These are phyloP conservation scores for Potamilus streckersoni DNA, from an alignment of 1,140 invertebrate genomes.

Conservation along the genomic window DNA sequence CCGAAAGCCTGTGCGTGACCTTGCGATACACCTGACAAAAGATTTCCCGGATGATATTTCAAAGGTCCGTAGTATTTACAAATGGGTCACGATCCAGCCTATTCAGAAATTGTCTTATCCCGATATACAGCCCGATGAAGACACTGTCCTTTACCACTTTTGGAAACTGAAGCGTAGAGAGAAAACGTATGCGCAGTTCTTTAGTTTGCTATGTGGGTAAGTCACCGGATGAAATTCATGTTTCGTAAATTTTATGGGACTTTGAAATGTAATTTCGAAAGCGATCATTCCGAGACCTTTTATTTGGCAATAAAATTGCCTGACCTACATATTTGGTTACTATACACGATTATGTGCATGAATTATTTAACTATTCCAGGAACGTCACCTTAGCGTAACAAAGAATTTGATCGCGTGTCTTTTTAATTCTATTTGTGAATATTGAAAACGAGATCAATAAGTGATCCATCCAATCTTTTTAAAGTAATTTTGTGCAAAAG, in stretches of 20 bases:
- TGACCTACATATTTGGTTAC: background rate
- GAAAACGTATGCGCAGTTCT: conserved; percentile 57
- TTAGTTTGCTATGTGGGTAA: conserved; percentile 58
- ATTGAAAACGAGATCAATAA: no score
- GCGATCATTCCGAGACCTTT: no score
- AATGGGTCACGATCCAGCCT: conserved; percentile 51
- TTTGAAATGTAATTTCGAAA: no score
- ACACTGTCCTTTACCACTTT: conserved; percentile 45
- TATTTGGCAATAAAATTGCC: background rate
- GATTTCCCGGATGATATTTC: conserved; percentile 39
- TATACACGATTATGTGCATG: no score
- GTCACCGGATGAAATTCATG: background rate
- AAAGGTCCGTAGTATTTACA: conserved; percentile 51
- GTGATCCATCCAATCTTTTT: no score
- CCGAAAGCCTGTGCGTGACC: conserved; percentile 9
- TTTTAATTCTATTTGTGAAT: no score
- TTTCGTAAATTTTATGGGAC: no score
- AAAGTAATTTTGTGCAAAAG: no score
- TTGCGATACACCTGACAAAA: conserved; percentile 28
- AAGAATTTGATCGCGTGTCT: no score
- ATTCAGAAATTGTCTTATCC: conserved; percentile 32
- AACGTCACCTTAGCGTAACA: no score
- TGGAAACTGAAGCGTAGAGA: conserved; percentile 51
- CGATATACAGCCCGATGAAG: conserved; percentile 23
- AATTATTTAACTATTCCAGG: no score